Evolutionary conservation across 2,797 vertebrate species (phyloP).

Genomic region (Falco berigora): DNA sequence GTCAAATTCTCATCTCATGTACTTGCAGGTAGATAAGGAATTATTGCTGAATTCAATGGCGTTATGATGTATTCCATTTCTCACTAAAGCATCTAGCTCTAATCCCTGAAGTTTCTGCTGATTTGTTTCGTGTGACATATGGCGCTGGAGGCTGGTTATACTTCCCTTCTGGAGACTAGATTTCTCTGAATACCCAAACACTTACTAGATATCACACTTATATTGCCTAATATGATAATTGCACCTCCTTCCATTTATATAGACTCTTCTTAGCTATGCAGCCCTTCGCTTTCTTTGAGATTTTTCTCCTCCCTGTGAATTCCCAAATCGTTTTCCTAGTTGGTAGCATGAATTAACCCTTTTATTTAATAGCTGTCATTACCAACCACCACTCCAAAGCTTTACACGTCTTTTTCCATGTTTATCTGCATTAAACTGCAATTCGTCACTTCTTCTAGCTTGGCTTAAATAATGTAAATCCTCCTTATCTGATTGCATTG

Average conservation of each 20-base stretch:
- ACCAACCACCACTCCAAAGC: constrained; percentile 7
- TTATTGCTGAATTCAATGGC: background rate
- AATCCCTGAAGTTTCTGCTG: background rate
- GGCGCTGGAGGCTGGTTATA: background rate
- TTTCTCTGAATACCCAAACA: background rate
- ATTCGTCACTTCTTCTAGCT: constrained; percentile 42
- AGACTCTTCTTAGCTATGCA: background rate
- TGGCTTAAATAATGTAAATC: constrained; percentile 55
- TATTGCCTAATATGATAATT: background rate
- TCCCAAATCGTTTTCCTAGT: background rate
- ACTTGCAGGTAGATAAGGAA: background rate
- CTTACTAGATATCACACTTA: background rate
- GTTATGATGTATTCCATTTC: background rate
- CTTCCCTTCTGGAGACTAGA: background rate
- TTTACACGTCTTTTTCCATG: background rate
- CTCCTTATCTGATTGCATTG: constrained; percentile 22
- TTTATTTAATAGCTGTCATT: constrained; percentile 28
- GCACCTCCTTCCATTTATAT: background rate
- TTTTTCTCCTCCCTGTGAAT: background rate
- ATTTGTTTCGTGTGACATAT: background rate
- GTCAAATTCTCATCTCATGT: background rate
- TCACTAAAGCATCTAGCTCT: background rate
- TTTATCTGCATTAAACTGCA: constrained; percentile 18
- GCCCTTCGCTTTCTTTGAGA: background rate
- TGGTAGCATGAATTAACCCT: background rate